Base-by-base conservation (phyloP, 2,113 vertebrate species). In the Rhea pennata region DNA sequence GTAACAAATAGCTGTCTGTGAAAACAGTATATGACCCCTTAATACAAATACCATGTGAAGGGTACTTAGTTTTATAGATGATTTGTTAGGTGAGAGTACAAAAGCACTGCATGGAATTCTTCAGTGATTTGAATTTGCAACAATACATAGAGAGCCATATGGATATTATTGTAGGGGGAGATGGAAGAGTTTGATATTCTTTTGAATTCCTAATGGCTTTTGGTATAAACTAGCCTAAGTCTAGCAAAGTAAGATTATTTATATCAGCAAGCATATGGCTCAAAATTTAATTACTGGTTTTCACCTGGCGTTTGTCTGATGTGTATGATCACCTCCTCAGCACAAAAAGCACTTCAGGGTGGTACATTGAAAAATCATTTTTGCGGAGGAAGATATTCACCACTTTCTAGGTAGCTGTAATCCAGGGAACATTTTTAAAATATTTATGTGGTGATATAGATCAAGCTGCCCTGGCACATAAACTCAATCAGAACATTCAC, bases 11-110 rank as follows among this genome's bases (percentile, higher is more conserved):
- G 69, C 44, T 93, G 62, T 84, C 76, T 90, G 50, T 84, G 74
- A 97, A 96, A 96, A 90, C 76, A 92, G 87, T 90, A 92, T 81
- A 87, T 93, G 91, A 91, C 81, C 90, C 76, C 29, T 82, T 92
- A 93, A 94, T 81, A 84, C 71, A 95, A 95, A 96, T 95, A 87
- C 15, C 77, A 54, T 42, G 54, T 96, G 77, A 95, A 89, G 66
- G 56, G 67, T 71, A 92, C 40, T 95, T 84, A 78, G 67, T 66
- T 93, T 96, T 94, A 90, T 88, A 76, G 78, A 93, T 95, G 95
- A 92, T 91, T 91, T 93, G 50, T 94, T 94, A 90, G 81, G 73
- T 90, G 71, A 91, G 56, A 95, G 89, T 71, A 86, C 85, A 95
- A 94, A 97, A 88, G 71, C 69, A 59, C 59, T 80, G 8, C 62